Base-by-base conservation (phyloP, 2,888 invertebrate species). In the Callyntrura guangdongensis region DNA sequence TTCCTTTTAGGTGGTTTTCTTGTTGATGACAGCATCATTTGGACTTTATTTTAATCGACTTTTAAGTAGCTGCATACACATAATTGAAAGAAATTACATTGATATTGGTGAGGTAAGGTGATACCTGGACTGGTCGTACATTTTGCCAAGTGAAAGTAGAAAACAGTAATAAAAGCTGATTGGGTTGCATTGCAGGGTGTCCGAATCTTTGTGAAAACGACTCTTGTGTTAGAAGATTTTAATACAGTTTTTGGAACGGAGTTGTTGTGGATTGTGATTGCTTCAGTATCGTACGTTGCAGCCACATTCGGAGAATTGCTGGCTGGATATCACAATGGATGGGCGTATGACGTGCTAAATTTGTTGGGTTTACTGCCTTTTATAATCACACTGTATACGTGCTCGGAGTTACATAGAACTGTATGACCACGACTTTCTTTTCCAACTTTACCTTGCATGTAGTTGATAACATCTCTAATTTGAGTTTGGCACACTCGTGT, bases 201-300 rank as follows among this genome's bases (percentile, higher is more conserved):
- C 9, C 5, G 47, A 49, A 45, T 89, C 0, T 74, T 83, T 36
- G 20, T 53, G 0, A 89, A 74, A 84, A 77, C 77, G 14, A 89
- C 83, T 0, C 25, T 74, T 0, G 0, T 84, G 12, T 5, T 89
- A 25, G 89, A 89, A 36, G 77, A 89, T 17, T 84, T 89, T 36
- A 89, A 89, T 56, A 64, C n/a, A 20, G 11, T 84, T 0, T 89
- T 84, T 67, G 89, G 89, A 22, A n/a, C 36, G 0, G 22, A 74
- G 9, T 17, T 89, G 3, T 36, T 89, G 6, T 89, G 89, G 89
- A 83, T 89, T 20, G 77, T 84, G 11, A 64, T 89, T 27, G 83
- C 84, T 1, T 47, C 61, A 0, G 47, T 89, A 64, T n/a, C 84
- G 47, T 89, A 84, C n/a, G 14, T 22, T 0, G 59, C 89, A 36